These are phyloP conservation scores for Lasioglossum malachurum DNA, from an alignment of 2,888 invertebrate genomes.

Conservation along the genomic window DNA sequence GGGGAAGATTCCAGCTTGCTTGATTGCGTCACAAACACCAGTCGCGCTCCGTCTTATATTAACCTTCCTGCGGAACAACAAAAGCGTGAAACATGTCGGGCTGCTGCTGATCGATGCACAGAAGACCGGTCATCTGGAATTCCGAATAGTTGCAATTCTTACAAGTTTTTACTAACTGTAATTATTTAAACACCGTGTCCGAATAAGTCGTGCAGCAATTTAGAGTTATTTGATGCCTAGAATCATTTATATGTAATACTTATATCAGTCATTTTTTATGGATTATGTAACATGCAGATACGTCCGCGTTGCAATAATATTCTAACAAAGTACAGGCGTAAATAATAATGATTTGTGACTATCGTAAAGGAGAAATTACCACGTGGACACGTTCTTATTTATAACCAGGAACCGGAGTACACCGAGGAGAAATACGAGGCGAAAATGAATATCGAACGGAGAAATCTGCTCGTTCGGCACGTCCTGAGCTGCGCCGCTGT, in stretches of 20 bases:
- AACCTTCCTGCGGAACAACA: background rate
- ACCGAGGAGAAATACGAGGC: conserved; percentile 22
- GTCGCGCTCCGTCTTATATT: background rate
- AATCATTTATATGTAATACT: background rate
- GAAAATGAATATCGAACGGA: conserved; percentile 36
- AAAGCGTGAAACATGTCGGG: background rate
- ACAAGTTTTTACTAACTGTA: background rate
- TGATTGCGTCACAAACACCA: conserved; percentile 15
- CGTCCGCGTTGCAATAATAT: background rate
- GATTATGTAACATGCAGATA: background rate
- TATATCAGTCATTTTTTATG: no score
- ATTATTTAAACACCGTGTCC: background rate
- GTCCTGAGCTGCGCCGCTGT: conserved; percentile 25
- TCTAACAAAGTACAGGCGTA: background rate
- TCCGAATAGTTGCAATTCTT: background rate
- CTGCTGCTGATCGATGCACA: background rate
- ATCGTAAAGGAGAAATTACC: conserved; percentile 9
- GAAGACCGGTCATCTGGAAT: background rate
- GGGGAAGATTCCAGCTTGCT: conserved; percentile 14
- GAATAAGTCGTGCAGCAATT: no score
- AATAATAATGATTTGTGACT: background rate
- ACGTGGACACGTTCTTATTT: conserved; percentile 13
- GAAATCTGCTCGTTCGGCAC: conserved; percentile 55
- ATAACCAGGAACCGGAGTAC: background rate
- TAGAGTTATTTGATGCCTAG: background rate